A percentile compares a stretch with the other conserved stretches of the same genome.
Evolutionary conservation across 2,797 vertebrate genomes (phyloP).

Genomic region (Scolopax bukidnonensis): DNA sequence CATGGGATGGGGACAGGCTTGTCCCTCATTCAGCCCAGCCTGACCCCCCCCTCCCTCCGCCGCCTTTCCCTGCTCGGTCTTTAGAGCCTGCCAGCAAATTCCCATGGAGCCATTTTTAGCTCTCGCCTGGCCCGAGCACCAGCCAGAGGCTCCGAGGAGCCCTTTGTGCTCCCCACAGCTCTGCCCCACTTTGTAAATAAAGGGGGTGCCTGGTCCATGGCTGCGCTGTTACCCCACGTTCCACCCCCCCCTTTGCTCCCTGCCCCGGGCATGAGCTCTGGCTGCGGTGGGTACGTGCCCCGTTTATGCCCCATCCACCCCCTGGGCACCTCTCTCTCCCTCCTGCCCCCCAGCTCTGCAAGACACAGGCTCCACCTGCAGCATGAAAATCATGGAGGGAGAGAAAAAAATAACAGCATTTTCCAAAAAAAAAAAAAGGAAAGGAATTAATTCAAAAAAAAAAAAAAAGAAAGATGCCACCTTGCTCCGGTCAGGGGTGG

Average conservation of each 20-base stretch:
- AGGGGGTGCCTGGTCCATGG: not conserved
- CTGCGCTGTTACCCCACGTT: rapidly evolving
- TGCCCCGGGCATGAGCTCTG: not conserved
- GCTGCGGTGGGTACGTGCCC: rapidly evolving
- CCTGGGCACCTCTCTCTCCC: not conserved
- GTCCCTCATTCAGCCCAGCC: not conserved
- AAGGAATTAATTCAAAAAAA: rapidly evolving
- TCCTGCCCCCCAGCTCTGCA: rapidly evolving
- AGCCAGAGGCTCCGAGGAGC: slow-evolving; percentile 29
- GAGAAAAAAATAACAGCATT: rapidly evolving
- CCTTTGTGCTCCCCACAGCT: slow-evolving; percentile 26
- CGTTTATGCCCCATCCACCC: rapidly evolving
- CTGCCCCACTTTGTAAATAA: slow-evolving; percentile 45
- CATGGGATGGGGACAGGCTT: rapidly evolving
- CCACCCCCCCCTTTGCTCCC: not conserved
- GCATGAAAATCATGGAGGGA: rapidly evolving
- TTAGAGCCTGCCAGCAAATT: slow-evolving; percentile 43
- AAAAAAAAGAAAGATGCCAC: no score
- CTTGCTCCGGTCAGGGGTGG: rapidly evolving
- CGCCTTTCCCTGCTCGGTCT: not conserved
- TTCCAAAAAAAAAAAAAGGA: rapidly evolving
- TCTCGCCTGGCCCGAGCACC: slow-evolving; percentile 2
- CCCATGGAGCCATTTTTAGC: slow-evolving; percentile 73
- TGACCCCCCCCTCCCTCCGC: not conserved
- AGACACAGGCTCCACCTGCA: not conserved